Evolutionary conservation across 1,140 invertebrate species (phyloP).

Genomic region (Listronotus bonariensis): DNA sequence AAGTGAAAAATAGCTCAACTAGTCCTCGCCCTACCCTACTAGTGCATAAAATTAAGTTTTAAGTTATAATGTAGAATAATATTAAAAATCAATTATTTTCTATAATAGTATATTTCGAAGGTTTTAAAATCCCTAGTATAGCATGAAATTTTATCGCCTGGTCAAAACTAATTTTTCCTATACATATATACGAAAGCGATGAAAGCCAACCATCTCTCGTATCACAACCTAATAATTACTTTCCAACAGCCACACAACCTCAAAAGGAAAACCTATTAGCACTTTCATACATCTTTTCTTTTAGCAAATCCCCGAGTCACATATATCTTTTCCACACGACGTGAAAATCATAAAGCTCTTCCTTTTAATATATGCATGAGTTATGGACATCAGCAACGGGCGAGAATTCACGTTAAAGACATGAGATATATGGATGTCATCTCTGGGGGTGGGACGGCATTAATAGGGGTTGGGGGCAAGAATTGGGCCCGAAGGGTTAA

Average conservation of each 20-base stretch:
- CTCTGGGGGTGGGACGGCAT: slow-evolving; percentile 28
- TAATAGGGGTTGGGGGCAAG: slow-evolving; percentile 26
- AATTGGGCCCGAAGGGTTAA: slow-evolving; percentile 29
- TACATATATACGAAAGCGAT: too few species aligned
- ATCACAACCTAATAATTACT: slow-evolving; percentile 23
- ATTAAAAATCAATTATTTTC: too few species aligned
- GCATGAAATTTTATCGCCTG: too few species aligned
- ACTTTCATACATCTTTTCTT: slow-evolving; percentile 37
- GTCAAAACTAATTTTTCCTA: too few species aligned
- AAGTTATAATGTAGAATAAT: too few species aligned
- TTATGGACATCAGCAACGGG: slow-evolving; percentile 28
- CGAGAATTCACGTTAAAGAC: slow-evolving; percentile 28
- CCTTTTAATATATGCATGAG: slow-evolving; percentile 40
- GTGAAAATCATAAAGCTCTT: slow-evolving; percentile 32
- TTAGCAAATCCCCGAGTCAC: slow-evolving; percentile 13
- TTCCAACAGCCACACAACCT: slow-evolving; percentile 19
- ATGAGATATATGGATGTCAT: slow-evolving; percentile 38
- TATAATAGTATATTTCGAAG: too few species aligned
- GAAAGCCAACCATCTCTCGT: too few species aligned
- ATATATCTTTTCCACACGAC: slow-evolving; percentile 34
- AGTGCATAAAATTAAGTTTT: too few species aligned
- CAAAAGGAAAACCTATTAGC: slow-evolving; percentile 35
- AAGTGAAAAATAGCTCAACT: too few species aligned
- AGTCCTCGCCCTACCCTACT: too few species aligned
- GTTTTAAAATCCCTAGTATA: too few species aligned